These are phyloP conservation scores for Etheostoma perlongum DNA, from an alignment of 2,797 vertebrate genomes.

Conservation along the genomic window DNA sequence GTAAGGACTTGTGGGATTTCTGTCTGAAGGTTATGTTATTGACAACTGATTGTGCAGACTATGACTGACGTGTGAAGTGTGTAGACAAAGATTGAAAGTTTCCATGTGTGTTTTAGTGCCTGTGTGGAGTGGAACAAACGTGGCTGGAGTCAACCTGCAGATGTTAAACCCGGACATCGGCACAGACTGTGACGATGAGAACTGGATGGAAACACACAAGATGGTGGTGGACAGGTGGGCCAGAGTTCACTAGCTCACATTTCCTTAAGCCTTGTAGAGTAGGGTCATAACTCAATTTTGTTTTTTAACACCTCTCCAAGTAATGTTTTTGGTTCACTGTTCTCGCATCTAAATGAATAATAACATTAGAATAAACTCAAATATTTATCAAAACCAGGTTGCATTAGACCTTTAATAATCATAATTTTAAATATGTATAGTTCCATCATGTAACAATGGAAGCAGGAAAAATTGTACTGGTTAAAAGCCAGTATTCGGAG, in stretches of 20 bases:
- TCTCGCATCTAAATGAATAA: not conserved
- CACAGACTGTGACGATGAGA: conserved; percentile 88
- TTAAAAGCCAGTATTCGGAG: no score
- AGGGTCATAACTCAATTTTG: not conserved
- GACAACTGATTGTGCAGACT: not conserved
- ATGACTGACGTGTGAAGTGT: not conserved
- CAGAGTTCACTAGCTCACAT: not conserved
- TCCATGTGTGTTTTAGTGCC: conserved; percentile 84
- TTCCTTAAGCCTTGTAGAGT: not conserved
- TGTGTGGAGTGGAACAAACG: conserved; percentile 95
- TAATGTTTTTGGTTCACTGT: no score
- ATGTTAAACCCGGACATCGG: conserved; percentile 93
- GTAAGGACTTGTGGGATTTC: conserved; percentile 75
- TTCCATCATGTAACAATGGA: not conserved
- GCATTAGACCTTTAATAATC: not conserved
- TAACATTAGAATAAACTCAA: not conserved
- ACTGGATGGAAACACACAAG: conserved; percentile 95
- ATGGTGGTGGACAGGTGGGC: conserved; percentile 93
- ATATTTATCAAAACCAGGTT: not conserved
- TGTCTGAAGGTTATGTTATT: not conserved
- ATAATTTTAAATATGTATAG: not conserved
- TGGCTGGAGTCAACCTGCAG: conserved; percentile 94
- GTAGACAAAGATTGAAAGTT: not conserved
- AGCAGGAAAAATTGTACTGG: no score
- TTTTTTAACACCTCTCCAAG: not conserved